phyloP scores from a whole-genome alignment of 2,888 invertebrate species.

The Agonopterix heracliana region DNA sequence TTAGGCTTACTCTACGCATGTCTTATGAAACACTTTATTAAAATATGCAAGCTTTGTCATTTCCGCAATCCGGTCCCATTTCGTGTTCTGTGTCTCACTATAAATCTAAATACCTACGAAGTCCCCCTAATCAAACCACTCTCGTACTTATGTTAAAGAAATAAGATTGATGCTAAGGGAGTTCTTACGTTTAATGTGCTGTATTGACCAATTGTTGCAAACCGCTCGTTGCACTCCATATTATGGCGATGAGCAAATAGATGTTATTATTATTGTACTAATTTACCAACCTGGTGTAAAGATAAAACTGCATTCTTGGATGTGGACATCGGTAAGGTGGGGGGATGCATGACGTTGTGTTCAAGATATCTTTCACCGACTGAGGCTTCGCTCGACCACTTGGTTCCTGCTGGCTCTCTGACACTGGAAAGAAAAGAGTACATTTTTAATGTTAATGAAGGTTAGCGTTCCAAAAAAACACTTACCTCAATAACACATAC shows the following conservation, averaged over 20 bases:
- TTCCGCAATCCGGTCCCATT: slow-evolving; percentile 7
- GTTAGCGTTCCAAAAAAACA: too few species aligned
- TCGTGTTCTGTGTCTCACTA: background rate
- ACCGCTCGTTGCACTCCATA: background rate
- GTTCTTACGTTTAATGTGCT: too few species aligned
- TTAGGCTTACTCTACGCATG: background rate
- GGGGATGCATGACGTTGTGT: slow-evolving; percentile 87
- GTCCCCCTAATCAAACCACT: too few species aligned
- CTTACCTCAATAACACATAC: too few species aligned
- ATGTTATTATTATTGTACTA: too few species aligned
- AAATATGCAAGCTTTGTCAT: slow-evolving; percentile 1
- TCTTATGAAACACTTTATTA: slow-evolving; percentile 1
- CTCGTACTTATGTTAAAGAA: too few species aligned
- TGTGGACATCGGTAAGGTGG: slow-evolving; percentile 89
- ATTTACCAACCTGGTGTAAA: slow-evolving; percentile 82
- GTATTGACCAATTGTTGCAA: background rate
- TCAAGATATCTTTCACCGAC: slow-evolving; percentile 81
- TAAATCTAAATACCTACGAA: too few species aligned
- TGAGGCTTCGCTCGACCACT: slow-evolving; percentile 66
- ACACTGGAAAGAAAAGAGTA: slow-evolving; percentile 37
- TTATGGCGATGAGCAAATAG: background rate
- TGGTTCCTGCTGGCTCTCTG: slow-evolving; percentile 50
- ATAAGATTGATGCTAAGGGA: too few species aligned
- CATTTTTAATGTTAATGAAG: too few species aligned
- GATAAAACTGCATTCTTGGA: slow-evolving; percentile 86